Evolutionary conservation across 2,888 invertebrate species (phyloP), one percentile per base, ranked within the genome.

Genomic region (Cantharis lateralis): DNA sequence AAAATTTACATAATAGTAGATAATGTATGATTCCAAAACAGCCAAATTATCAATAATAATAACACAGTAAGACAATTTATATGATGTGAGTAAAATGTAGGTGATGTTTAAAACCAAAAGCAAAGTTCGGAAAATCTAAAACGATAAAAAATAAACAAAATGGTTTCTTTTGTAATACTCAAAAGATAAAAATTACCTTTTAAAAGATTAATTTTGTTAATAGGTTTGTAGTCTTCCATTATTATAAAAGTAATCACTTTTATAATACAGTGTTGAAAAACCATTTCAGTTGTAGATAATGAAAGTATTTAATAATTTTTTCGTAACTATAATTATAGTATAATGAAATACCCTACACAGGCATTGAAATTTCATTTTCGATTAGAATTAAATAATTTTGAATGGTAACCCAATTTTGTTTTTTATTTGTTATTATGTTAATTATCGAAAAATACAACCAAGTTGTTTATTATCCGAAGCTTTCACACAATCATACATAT

Each of bases 171-270:
- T 81, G 78, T 76, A 61, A 62, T 48, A 62, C 70, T 74, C 75
- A 71, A 77, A 77, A 76, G 74, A 78, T 71, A 76, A 77, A 79
- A 80, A 80, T 80, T 79, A 80, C 78, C 79, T 76, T 7, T n/a
- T 48, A 48, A 48, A 48, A 48, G 48, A 48, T 48, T 48, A 48
- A 48, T 48, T 48, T 48, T 48, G 13, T 48, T 48, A 48, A 48
- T 48, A 48, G 48, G 48, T 48, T 48, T 48, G n/a, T 48, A 48
- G 48, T 48, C 48, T 48, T 32, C n/a, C 7, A 48, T 48, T 48
- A 48, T 48, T 48, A 48, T 48, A 48, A 48, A 48, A 48, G 48
- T 48, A 48, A 48, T 48, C 48, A 48, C n/a, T n/a, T n/a, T 48
- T 48, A 5, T 7, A 48, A 48, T 48, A 48, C 4, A 7, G 48